Evolutionary conservation across 2,888 invertebrate genomes (phyloP).

Genomic region (Noctua janthe): DNA sequence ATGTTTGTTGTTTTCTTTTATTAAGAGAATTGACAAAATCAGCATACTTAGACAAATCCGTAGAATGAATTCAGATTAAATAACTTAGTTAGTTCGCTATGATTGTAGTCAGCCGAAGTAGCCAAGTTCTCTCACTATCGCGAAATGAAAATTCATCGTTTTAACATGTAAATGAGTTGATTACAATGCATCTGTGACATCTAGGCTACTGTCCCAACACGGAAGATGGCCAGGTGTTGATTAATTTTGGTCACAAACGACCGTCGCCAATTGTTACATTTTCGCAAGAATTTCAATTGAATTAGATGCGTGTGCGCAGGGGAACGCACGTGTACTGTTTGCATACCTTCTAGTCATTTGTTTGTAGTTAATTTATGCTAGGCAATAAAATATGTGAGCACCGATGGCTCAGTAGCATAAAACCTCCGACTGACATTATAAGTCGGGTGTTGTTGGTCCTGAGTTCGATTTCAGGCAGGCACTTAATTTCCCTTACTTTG

Average conservation of each 20-base stretch:
- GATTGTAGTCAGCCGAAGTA: background rate
- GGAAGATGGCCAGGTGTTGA: conserved; percentile 55
- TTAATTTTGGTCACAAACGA: conserved; percentile 60
- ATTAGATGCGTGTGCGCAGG: conserved; percentile 36
- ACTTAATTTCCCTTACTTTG: too few species aligned
- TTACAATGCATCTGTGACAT: conserved; percentile 35
- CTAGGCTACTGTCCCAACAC: conserved; percentile 39
- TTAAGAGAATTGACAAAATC: background rate
- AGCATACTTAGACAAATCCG: background rate
- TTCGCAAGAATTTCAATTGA: conserved; percentile 58
- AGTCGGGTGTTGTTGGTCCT: too few species aligned
- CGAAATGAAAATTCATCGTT: background rate
- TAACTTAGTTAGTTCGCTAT: background rate
- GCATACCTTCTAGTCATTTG: conserved; percentile 36
- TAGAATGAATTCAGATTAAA: background rate
- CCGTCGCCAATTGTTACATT: conserved; percentile 54
- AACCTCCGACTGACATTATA: too few species aligned
- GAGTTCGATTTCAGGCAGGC: too few species aligned
- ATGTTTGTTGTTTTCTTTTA: background rate
- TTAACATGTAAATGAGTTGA: conserved; percentile 27
- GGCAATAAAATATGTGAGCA: conserved; percentile 22
- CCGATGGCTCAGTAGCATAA: too few species aligned
- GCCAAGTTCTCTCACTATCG: background rate
- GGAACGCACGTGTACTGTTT: conserved; percentile 1
- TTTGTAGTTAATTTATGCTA: conserved; percentile 19